Base-by-base conservation (phyloP, 2,888 invertebrate species). In the Oscheius sp. region DNA sequence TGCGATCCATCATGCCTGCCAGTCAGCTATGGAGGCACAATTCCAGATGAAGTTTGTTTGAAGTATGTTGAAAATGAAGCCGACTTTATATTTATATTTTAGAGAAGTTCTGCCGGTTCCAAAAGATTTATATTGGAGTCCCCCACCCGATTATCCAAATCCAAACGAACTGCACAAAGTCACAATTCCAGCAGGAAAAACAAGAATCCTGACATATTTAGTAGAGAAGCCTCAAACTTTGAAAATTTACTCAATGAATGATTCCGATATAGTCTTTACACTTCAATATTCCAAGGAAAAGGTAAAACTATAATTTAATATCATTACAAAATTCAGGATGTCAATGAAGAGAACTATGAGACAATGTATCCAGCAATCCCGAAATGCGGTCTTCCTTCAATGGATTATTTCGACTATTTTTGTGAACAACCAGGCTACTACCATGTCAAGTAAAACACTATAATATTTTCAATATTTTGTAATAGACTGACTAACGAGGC, bases 1-100 rank as follows among this genome's bases (percentile, higher is more conserved):
- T 64, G 70, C 23, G 78, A 73, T 23, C 52, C 69, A 12, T 78
- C 78, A 2, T 72, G 73, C 39, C 71, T 82, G 20, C 82, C 82
- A 4, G 74, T 72, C 27, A 73, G 75, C 57, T 82, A 79, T 67
- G 82, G 82, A 25, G 82, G 82, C 39, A 74, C 70, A 5, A 65
- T 82, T 58, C 50, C 70, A 3, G 78, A 79, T 52, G 67, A 57
- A 8, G 46, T 69, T 27, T 73, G 70, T 12, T 55, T 73, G 5
- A 64, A 45, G 69, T 65, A 23, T 20, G 42, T 12, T 39, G 3
- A 12, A 12, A 6, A 12, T 1, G 1, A 12, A 27, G 25, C 1
- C 8, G 29, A 25, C 1, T n/a, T 31, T 17, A 34, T 34, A 1
- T n/a, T 31, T 17, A 34, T 34, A n/a, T 46, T 72, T 0, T 25